Base-by-base conservation (phyloP, 1,140 invertebrate species). In the Pteromalus puparum region DNA sequence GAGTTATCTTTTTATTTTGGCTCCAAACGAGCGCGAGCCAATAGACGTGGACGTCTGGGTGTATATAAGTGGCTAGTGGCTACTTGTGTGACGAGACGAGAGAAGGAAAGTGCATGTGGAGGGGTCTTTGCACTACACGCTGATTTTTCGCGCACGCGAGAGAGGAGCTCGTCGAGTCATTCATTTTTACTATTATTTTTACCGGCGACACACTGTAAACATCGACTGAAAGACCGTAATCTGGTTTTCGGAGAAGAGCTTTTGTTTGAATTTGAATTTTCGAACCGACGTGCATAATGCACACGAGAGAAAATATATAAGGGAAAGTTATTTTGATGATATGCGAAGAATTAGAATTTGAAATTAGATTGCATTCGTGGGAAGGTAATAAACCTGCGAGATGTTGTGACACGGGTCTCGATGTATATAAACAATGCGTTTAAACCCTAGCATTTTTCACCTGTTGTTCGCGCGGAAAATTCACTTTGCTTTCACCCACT, bases 91-190 rank as follows among this genome's bases (percentile, higher is more conserved):
- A 61, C 46, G 46, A 61, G 53, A n/a, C 18, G 18, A 18, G 46
- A 48, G 46, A 48, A 4, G 15, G 13, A 61, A 6, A n/a, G 53
- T 61, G 53, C 53, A 61, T n/a, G 7, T n/a, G 7, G 0, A 5
- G 18, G 46, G 81, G 73, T 82, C 34, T 68, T 67, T 76, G 74
- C 74, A 68, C 53, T 61, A 68, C 53, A 30, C 9, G 75, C 75
- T 38, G 38, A 72, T 78, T 72, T 79, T 77, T 77, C 42, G 30
- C 24, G 21, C 46, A 21, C 26, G 6, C 70, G 38, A 42, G 38
- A 42, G 9, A 42, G 38, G 9, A 42, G 38, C 38, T 42, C 9
- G 38, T 9, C 38, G 38, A 42, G 13, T 65, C 53, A 5, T 53
- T 28, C 53, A 65, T 48, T 61, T 26, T 76, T 79, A 42, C 30